Percentiles rank a stretch among this genome's conserved stretches.
These are phyloP conservation scores for Cactoblastis cactorum DNA, from an alignment of 2,888 invertebrate species.

Conservation along the genomic window DNA sequence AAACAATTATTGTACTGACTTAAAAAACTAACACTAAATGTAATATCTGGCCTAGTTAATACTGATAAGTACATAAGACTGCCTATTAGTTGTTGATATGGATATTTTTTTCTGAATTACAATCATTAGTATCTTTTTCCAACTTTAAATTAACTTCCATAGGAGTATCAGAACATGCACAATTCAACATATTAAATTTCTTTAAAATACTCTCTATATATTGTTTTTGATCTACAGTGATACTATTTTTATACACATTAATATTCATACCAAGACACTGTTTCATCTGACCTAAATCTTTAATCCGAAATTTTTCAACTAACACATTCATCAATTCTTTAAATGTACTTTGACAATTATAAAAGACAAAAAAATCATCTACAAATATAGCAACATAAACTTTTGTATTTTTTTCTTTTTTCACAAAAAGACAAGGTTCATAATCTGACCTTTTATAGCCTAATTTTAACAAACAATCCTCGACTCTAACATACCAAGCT, in stretches of 20 bases:
- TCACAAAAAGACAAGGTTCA: conserved; percentile 29
- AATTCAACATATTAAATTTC: background rate
- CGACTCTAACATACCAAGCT: conserved; percentile 24
- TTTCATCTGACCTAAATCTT: conserved; percentile 16
- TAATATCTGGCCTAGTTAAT: background rate
- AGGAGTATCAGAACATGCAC: background rate
- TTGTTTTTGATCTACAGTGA: background rate
- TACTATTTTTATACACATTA: conserved; percentile 8
- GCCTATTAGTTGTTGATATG: background rate
- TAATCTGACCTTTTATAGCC: conserved; percentile 22
- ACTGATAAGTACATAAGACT: background rate
- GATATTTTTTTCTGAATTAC: background rate
- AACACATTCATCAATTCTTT: background rate
- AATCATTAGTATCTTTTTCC: background rate
- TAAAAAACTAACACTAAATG: background rate
- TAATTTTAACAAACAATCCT: conserved; percentile 18
- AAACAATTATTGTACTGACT: conserved; percentile 1
- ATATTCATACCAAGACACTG: no score
- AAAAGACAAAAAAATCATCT: conserved; percentile 26
- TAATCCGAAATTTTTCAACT: conserved; percentile 14
- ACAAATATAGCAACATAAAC: conserved; percentile 23
- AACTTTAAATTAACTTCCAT: background rate
- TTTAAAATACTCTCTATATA: background rate
- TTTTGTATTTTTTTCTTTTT: conserved; percentile 16
- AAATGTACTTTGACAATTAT: background rate